Evolutionary conservation across 2,797 vertebrate genomes (phyloP).

Genomic region (Masticophis lateralis): DNA sequence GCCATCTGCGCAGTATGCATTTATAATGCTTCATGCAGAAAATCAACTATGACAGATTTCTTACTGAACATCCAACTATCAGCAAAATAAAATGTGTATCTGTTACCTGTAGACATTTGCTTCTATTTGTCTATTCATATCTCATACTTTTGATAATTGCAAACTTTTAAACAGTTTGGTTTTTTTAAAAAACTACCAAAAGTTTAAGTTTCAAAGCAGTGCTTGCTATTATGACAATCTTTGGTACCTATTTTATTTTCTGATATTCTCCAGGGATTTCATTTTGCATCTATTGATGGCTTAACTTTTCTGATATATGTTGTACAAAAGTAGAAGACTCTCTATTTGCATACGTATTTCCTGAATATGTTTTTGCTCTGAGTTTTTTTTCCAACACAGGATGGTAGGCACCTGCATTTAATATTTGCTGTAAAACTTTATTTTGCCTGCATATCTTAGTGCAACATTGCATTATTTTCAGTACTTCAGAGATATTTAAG

Average conservation of each 20-base stretch:
- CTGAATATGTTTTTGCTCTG: background rate
- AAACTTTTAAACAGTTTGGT: background rate
- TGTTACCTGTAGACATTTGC: background rate
- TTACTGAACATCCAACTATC: background rate
- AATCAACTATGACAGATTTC: background rate
- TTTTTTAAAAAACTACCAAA: background rate
- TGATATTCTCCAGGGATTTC: background rate
- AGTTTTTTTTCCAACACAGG: background rate
- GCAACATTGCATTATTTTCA: background rate
- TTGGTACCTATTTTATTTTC: background rate
- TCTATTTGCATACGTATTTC: background rate
- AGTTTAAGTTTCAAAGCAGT: background rate
- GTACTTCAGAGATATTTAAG: background rate
- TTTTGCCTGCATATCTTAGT: background rate
- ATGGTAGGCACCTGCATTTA: background rate
- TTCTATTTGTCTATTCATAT: background rate
- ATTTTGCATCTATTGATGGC: background rate
- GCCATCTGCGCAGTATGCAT: background rate
- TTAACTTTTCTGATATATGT: background rate
- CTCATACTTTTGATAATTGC: background rate
- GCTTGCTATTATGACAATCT: background rate
- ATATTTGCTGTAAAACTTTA: background rate
- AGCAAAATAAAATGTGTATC: background rate
- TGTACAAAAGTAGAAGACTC: background rate
- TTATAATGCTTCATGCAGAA: background rate